Percentiles rank a stretch among this genome's conserved stretches.
These are phyloP conservation scores for Scaptomyza flava DNA, from an alignment of 2,888 invertebrate genomes.

Conservation along the genomic window DNA sequence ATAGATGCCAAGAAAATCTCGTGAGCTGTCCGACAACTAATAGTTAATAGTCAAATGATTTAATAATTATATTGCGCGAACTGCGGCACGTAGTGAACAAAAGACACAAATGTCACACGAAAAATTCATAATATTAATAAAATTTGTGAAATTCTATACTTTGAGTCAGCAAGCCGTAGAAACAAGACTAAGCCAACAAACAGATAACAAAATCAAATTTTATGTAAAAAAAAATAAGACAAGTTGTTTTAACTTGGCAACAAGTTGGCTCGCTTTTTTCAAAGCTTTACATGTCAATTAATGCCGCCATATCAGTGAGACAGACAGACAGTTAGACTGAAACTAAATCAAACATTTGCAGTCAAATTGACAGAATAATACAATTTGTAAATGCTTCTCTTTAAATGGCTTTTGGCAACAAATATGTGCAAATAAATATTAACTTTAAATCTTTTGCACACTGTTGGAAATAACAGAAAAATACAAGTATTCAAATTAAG, in stretches of 20 bases:
- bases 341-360: constrained; percentile 7
- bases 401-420: constrained; percentile 39
- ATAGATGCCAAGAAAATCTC: constrained; percentile 48
- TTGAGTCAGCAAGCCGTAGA: neutral
- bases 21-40: constrained; percentile 30
- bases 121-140: constrained; percentile 11
- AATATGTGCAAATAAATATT: neutral
- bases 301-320: constrained; percentile 37
- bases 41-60: constrained; percentile 8
- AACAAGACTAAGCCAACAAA: constrained; percentile 3
- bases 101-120: neutral
- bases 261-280: constrained; percentile 10
- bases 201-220: constrained; percentile 19
- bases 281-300: constrained; percentile 40
- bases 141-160: constrained; percentile 10
- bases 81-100: no score
- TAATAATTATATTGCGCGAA: constrained; percentile 27
- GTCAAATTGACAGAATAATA: constrained; percentile 22
- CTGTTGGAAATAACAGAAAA: no score
- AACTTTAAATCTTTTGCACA: neutral
- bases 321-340: constrained; percentile 14
- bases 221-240: constrained; percentile 5
- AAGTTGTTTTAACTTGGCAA: constrained; percentile 28
- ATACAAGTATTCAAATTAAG: no score
- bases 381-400: constrained; percentile 10